Evolutionary conservation across 2,113 vertebrate species (phyloP).

Genomic region (Elephantulus edwardii): DNA sequence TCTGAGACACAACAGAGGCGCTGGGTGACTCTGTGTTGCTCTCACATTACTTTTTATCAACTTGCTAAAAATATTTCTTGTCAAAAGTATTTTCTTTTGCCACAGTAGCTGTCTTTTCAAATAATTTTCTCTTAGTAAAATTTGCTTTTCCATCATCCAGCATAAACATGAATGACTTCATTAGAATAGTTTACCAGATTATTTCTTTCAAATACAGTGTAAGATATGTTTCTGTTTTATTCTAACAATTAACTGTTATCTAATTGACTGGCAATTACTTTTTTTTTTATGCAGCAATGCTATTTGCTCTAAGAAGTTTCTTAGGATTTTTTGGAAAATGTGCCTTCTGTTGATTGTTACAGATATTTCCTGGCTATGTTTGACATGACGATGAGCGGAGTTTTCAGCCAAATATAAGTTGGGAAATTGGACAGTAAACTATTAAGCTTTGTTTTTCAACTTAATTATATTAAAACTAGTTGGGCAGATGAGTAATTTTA

Average conservation of each 20-base stretch:
- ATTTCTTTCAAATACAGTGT: conserved; percentile 29
- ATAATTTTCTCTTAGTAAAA: conserved; percentile 7
- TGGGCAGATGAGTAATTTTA: conserved; percentile 17
- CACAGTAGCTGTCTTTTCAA: not conserved
- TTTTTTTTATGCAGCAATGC: not conserved
- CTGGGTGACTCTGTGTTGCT: not conserved
- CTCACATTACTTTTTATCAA: conserved; percentile 14
- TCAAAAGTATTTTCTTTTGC: conserved; percentile 2
- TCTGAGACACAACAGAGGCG: not conserved
- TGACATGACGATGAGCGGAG: conserved; percentile 4
- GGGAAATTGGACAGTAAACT: not conserved
- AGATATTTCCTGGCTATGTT: not conserved
- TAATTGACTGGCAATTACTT: conserved; percentile 16
- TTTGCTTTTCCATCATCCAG: conserved; percentile 8
- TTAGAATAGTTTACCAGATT: conserved; percentile 29
- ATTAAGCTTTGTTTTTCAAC: not conserved
- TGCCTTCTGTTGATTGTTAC: not conserved
- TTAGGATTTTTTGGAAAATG: not conserved
- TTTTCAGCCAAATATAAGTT: not conserved
- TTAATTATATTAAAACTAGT: conserved; percentile 43
- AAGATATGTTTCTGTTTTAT: conserved; percentile 32
- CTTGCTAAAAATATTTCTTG: conserved; percentile 24
- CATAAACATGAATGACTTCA: not conserved
- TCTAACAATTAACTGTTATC: conserved; percentile 16
- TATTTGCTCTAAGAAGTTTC: not conserved